Evolutionary conservation across 2,797 vertebrate species (phyloP), one percentile per base, ranked within the genome.

Genomic region (Vipera latastei): DNA sequence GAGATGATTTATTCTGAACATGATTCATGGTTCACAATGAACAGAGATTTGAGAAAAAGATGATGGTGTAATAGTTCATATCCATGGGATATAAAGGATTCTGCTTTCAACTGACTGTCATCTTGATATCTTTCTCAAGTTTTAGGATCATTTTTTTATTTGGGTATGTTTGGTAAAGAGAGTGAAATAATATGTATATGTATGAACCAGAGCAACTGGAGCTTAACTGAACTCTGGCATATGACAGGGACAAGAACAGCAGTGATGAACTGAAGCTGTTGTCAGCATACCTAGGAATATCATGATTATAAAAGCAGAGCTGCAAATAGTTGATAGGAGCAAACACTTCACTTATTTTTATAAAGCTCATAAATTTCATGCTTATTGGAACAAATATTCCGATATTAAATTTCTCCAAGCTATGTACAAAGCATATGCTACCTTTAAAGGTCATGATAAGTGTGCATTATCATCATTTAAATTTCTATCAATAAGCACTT

Each of bases 401-500:
- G 90, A 56, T 95, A 90, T 95, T 91, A 53, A 93, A 91, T 87
- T 95, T 83, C 93, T 88, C 48, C 88, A 56, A 44, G 92, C 61
- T 85, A 93, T 32, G 9, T 92, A 44, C 11, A 95, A 93, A 94
- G 92, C 96, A 93, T 88, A 92, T 91, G 92, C 16, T 60, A 63
- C 90, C 51, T 73, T 0, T 6, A 88, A n/a, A 95, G 96, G 96
- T 95, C 22, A 96, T 96, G 97, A 97, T 96, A 94, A 98, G 97
- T 97, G 95, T 18, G 0, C 22, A 13, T 94, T 88, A 94, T 94
- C 93, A 85, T 93, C 94, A 92, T 32, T 95, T 20, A 93, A 94
- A 94, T 93, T 93, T 93, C 93, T 93, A 90, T 95, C 93, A 91
- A 3, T 4, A 32, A 94, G 93, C 94, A 38, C 90, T 95, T 91